Percentiles rank a stretch among this genome's conserved stretches.
phyloP scores from a whole-genome alignment of 1,140 invertebrate genomes.

The Augochlora pura region DNA sequence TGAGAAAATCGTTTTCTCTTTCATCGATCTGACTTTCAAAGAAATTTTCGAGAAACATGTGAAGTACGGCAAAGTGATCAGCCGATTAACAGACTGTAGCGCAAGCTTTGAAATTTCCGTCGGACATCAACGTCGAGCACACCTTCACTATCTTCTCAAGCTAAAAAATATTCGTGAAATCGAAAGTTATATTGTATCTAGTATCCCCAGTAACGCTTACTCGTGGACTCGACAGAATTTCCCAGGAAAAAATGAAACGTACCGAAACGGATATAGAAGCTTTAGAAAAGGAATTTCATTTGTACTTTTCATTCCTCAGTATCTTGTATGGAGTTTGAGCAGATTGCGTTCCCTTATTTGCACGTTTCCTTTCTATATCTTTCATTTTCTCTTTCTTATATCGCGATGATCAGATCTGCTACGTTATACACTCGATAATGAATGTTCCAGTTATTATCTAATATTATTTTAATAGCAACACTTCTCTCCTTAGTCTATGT shows the following conservation, averaged over 20 bases:
- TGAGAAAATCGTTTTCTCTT: too few relatives aligned
- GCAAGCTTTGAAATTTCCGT: neutral
- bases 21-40: too few relatives aligned
- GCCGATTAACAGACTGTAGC: neutral
- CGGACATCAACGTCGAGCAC: slow-evolving; percentile 25
- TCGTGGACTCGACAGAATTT: slow-evolving; percentile 11
- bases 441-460: slow-evolving; percentile 52
- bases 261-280: slow-evolving; percentile 30
- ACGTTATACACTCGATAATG: slow-evolving; percentile 43
- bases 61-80: too few relatives aligned
- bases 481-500: slow-evolving; percentile 47
- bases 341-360: slow-evolving; percentile 61
- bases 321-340: slow-evolving; percentile 62
- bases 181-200: slow-evolving; percentile 8
- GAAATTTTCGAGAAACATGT: too few relatives aligned
- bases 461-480: slow-evolving; percentile 60
- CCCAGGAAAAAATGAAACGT: slow-evolving; percentile 43
- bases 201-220: slow-evolving; percentile 10
- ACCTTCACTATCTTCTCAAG: neutral
- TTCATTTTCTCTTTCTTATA: too few relatives aligned
- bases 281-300: slow-evolving; percentile 56
- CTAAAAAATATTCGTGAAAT: slow-evolving; percentile 24
- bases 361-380: slow-evolving; percentile 37
- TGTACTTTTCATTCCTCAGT: slow-evolving; percentile 67
- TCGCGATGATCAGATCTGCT: slow-evolving; percentile 45